Conservation (phyloP, 1,140 invertebrate species). For the Pseudomyrmex gracilis region DNA sequence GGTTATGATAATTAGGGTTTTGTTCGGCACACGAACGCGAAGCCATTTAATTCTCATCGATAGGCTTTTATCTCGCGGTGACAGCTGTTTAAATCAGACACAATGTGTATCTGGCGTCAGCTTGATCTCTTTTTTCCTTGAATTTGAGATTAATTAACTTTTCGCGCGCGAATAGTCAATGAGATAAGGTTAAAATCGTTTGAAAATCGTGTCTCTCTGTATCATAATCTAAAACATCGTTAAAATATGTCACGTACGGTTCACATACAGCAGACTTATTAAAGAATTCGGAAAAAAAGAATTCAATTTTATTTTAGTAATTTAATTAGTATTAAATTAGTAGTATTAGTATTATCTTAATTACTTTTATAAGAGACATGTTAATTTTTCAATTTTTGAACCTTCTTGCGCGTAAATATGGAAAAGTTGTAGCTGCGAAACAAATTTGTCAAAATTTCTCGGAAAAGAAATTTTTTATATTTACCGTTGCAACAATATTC, state of each 20-base stretch:
- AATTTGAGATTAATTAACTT: slow-evolving; percentile 29
- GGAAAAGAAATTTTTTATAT: not conserved
- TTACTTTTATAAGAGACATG: no score
- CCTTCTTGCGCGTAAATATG: not conserved
- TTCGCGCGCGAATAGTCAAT: not conserved
- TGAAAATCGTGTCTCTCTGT: not conserved
- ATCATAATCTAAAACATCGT: not conserved
- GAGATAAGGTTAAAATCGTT: slow-evolving; percentile 14
- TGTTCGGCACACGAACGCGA: not conserved
- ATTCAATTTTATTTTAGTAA: slow-evolving; percentile 3
- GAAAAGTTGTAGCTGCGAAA: not conserved
- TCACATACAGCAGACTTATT: not conserved
- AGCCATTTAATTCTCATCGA: slow-evolving; percentile 57
- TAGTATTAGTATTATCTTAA: no score
- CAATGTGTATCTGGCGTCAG: not conserved
- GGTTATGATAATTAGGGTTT: slow-evolving; percentile 52
- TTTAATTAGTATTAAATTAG: no score
- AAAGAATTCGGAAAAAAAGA: not conserved
- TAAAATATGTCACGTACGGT: not conserved
- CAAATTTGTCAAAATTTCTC: no score
- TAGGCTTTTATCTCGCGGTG: slow-evolving; percentile 32
- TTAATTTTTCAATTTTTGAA: not conserved
- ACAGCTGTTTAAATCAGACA: slow-evolving; percentile 40
- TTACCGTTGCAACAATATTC: not conserved
- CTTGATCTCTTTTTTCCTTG: slow-evolving; percentile 9